phyloP scores from a whole-genome alignment of 2,113 vertebrate species.

The Plectropomus leopardus region DNA sequence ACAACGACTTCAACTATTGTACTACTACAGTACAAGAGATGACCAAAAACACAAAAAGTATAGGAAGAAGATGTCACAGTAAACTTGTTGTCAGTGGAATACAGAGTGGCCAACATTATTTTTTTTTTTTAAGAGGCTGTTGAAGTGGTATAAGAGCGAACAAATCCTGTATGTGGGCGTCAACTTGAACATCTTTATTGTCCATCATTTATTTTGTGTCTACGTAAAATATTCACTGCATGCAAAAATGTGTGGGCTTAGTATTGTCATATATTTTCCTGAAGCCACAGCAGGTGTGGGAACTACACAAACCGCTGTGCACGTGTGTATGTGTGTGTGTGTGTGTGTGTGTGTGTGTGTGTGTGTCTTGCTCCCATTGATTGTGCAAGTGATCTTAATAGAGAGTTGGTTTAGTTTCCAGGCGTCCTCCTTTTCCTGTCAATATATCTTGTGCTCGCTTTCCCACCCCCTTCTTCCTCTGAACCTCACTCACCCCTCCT shows the following conservation, averaged over 20 bases:
- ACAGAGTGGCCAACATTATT: no score
- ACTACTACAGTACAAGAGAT: no score
- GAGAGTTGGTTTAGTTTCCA: constrained; percentile 10
- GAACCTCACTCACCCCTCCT: neutral
- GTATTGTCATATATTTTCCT: constrained; percentile 31
- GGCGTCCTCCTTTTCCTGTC: neutral
- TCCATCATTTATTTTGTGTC: constrained; percentile 30
- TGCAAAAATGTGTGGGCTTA: constrained; percentile 27
- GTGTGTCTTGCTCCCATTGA: neutral
- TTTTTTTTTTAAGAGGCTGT: neutral
- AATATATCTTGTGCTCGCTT: neutral
- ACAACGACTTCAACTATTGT: neutral
- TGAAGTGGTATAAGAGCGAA: neutral
- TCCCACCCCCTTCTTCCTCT: neutral
- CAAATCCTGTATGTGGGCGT: constrained; percentile 24
- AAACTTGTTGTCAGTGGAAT: neutral
- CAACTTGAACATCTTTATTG: constrained; percentile 42
- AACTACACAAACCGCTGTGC: neutral
- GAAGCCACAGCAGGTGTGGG: constrained; percentile 16
- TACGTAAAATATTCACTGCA: neutral
- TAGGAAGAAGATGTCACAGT: neutral
- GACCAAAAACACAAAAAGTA: neutral
- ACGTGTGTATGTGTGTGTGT: neutral
- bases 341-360: constrained; percentile 3
- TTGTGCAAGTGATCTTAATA: constrained; percentile 8